Evolutionary conservation across 2,113 vertebrate species (phyloP).

Genomic region (Sinocyclocheilus anshuiensis): DNA sequence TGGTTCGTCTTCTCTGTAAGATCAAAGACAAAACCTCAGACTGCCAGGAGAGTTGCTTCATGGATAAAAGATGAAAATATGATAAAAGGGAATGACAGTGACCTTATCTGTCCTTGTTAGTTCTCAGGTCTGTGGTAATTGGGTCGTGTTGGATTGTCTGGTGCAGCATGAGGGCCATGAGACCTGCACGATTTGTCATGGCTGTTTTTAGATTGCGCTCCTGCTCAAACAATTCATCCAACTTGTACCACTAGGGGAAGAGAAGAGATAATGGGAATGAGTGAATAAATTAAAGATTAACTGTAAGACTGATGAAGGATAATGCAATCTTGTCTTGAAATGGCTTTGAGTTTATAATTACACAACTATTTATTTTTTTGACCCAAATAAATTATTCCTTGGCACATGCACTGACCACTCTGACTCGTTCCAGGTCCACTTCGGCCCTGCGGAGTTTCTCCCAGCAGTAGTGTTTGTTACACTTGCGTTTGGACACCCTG

Average conservation of each 20-base stretch:
- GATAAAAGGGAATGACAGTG: not conserved
- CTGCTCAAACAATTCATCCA: slow-evolving; percentile 92
- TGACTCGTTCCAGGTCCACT: slow-evolving; percentile 89
- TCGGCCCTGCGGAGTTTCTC: slow-evolving; percentile 90
- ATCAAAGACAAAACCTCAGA: not conserved
- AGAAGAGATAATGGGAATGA: not conserved
- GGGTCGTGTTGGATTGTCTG: slow-evolving; percentile 93
- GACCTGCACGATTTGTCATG: slow-evolving; percentile 89
- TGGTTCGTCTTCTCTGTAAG: not conserved
- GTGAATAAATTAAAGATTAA: not conserved
- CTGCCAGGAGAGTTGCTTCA: not conserved
- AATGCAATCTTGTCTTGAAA: not conserved
- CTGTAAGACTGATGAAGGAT: not conserved
- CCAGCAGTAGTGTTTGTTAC: slow-evolving; percentile 94
- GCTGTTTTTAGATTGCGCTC: slow-evolving; percentile 88
- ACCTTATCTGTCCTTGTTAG: slow-evolving; percentile 80
- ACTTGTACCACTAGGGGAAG: slow-evolving; percentile 86
- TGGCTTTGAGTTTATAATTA: no score
- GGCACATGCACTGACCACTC: slow-evolving; percentile 77
- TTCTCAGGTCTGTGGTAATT: slow-evolving; percentile 84
- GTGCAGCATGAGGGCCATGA: slow-evolving; percentile 89
- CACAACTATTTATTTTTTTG: no score
- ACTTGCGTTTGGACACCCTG: slow-evolving; percentile 87
- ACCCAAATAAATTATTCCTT: not conserved
- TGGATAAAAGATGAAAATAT: not conserved